phyloP scores from a whole-genome alignment of 2,113 vertebrate species.

The Erythrolamprus reginae region DNA sequence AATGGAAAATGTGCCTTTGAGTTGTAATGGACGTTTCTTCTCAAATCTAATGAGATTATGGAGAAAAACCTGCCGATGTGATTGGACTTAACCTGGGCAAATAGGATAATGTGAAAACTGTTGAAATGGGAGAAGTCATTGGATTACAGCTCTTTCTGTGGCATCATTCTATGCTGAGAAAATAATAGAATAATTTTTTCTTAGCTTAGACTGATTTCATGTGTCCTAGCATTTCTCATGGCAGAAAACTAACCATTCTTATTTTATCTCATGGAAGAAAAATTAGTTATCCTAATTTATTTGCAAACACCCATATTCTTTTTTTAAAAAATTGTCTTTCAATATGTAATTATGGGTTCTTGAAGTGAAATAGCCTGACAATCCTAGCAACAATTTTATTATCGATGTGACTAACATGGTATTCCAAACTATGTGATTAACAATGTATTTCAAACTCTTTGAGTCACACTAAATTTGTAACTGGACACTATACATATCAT shows the following conservation, averaged over 20 bases:
- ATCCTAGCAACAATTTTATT: neutral
- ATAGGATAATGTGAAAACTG: neutral
- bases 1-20: neutral
- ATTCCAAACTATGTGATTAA: neutral
- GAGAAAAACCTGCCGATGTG: neutral
- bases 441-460: neutral
- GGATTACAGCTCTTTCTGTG: neutral
- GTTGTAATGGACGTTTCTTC: neutral
- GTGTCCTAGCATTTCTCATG: neutral
- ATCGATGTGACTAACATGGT: neutral
- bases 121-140: neutral
- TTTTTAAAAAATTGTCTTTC: neutral
- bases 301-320: neutral
- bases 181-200: neutral
- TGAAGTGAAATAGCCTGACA: neutral
- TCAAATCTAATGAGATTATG: neutral
- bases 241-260: neutral
- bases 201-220: neutral
- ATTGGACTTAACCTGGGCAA: neutral
- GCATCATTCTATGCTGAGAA: neutral
- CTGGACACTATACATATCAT: neutral
- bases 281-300: slow-evolving; percentile 6
- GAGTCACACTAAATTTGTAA: slow-evolving; percentile 3
- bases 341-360: neutral
- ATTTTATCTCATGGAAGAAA: neutral